These are phyloP conservation scores for Ctenopoma kingsleyae DNA, from an alignment of 2,797 vertebrate genomes.

Conservation along the genomic window DNA sequence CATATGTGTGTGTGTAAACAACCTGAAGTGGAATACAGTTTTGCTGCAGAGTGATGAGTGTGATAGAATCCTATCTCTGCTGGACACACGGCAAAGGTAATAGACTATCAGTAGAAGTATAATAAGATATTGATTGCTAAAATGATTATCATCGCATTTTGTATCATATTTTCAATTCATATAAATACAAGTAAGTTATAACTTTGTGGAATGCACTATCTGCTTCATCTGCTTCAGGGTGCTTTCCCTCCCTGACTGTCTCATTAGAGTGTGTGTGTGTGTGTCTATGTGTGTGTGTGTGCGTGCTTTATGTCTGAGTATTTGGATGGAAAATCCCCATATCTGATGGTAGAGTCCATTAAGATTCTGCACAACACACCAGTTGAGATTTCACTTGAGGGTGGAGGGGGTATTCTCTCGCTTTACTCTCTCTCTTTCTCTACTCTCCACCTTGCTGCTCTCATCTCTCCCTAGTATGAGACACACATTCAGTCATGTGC, in stretches of 20 bases:
- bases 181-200: constrained; percentile 5
- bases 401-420: constrained; percentile 63
- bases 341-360: constrained; percentile 78
- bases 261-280: constrained; percentile 36
- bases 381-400: constrained; percentile 65
- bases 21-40: constrained; percentile 1
- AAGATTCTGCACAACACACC: constrained; percentile 78
- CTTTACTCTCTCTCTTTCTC: constrained; percentile 31
- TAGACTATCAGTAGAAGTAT: constrained; percentile 30
- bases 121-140: constrained; percentile 56
- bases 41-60: not conserved
- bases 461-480: constrained; percentile 1
- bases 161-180: constrained; percentile 9
- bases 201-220: constrained; percentile 17
- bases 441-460: constrained; percentile 17
- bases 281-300: constrained; percentile 7
- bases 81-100: constrained; percentile 17
- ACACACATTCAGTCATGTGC: not conserved
- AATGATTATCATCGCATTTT: constrained; percentile 18
- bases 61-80: constrained; percentile 28
- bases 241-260: constrained; percentile 33
- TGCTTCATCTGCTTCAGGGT: constrained; percentile 27
- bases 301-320: constrained; percentile 40
- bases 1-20: constrained; percentile 8
- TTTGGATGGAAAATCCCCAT: constrained; percentile 81